These are phyloP conservation scores for Lasioglossum baleicum DNA, from an alignment of 1,140 invertebrate species.

Conservation along the genomic window DNA sequence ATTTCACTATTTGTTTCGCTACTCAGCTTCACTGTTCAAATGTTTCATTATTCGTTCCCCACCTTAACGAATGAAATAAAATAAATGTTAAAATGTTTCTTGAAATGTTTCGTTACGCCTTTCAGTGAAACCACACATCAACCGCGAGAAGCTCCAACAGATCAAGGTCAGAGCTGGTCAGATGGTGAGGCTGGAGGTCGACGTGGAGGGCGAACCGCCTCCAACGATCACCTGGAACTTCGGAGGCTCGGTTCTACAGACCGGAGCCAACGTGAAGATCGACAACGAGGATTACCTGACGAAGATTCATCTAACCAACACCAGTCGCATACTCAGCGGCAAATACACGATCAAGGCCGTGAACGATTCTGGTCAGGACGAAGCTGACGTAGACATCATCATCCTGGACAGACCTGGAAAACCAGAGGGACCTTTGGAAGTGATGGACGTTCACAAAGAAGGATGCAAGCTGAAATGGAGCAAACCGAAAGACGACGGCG, in stretches of 20 bases:
- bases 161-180: constrained; percentile 94
- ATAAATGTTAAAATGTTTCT: neutral
- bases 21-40: neutral
- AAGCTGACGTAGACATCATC: constrained; percentile 95
- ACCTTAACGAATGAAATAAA: too few relatives aligned
- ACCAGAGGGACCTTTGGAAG: constrained; percentile 96
- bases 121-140: constrained; percentile 93
- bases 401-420: constrained; percentile 96
- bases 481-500: constrained; percentile 96
- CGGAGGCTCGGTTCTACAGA: constrained; percentile 84
- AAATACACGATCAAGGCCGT: constrained; percentile 95
- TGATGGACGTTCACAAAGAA: constrained; percentile 95
- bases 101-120: neutral
- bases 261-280: constrained; percentile 85
- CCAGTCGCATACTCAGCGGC: constrained; percentile 91
- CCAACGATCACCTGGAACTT: constrained; percentile 95
- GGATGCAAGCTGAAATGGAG: constrained; percentile 97
- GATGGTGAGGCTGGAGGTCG: constrained; percentile 94
- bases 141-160: constrained; percentile 94
- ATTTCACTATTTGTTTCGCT: neutral
- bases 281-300: constrained; percentile 97
- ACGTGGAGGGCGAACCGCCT: constrained; percentile 96
- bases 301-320: constrained; percentile 89
- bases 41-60: too few relatives aligned
- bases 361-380: constrained; percentile 95